Conservation (phyloP, 2,113 vertebrate species). For the Rissa tridactyla region DNA sequence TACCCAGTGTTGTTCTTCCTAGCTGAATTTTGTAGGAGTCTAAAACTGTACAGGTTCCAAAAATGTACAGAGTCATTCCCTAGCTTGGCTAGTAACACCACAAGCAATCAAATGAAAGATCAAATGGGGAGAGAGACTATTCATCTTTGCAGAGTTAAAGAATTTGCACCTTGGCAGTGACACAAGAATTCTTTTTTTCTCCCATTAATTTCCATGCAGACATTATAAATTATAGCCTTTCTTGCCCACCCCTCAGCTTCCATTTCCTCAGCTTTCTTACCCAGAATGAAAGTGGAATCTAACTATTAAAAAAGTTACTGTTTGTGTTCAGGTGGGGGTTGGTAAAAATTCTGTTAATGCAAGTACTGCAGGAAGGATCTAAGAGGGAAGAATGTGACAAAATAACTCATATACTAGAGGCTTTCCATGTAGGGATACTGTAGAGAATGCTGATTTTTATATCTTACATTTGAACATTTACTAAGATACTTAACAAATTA, state of each 20-base stretch:
- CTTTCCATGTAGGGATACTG: not conserved
- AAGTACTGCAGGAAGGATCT: not conserved
- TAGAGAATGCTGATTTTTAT: not conserved
- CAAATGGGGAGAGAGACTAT: not conserved
- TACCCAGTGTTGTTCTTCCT: not conserved
- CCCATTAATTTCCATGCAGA: not conserved
- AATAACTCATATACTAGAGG: not conserved
- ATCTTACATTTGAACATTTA: not conserved
- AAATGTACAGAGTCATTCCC: not conserved
- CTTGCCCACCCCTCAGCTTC: not conserved
- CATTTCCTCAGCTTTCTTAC: not conserved
- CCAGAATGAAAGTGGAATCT: not conserved
- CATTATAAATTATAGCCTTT: not conserved
- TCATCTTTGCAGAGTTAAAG: not conserved
- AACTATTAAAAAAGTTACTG: not conserved
- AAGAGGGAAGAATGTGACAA: not conserved
- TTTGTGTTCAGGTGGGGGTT: not conserved
- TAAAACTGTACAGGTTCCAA: not conserved
- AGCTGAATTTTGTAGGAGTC: not conserved
- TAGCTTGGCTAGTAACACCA: not conserved
- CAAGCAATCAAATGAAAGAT: not conserved
- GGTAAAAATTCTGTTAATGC: not conserved
- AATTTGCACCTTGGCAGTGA: not conserved
- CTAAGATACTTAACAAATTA: not conserved
- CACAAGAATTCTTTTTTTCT: not conserved